Evolutionary conservation across 1,140 invertebrate genomes (phyloP), one percentile per base, ranked within the genome.

Genomic region (Eulimnadia texana): DNA sequence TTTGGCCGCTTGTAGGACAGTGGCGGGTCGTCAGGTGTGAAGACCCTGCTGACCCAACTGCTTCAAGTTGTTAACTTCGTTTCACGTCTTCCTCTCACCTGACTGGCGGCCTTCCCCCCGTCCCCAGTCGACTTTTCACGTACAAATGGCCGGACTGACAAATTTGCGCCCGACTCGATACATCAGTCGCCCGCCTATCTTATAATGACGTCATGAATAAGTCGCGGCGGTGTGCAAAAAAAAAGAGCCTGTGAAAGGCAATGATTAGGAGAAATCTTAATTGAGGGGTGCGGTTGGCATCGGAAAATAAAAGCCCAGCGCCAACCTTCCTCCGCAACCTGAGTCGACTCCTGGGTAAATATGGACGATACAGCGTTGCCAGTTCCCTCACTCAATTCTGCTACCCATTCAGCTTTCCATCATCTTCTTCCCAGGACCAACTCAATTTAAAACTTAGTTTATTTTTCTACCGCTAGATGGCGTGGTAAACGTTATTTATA

Each of bases 1-100:
- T 82, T 90, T 92, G 88, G 24, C 55, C 3, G 55, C 55, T n/a
- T n/a, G 27, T 29, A 27, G 9, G 1, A 27, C 13, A 22, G 55
- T 33, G 2, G 11, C 33, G 55, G 55, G 55, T 57, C 55, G 16
- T 28, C 25, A 57, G 33, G 33, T 42, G 16, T 42, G 33, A 42
- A 42, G 33, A 42, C 33, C 33, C 33, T n/a, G n/a, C n/a, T n/a
- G n/a, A n/a, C n/a, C n/a, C n/a, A n/a, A n/a, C n/a, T n/a, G n/a
- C n/a, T n/a, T n/a, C n/a, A n/a, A n/a, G n/a, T n/a, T n/a, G n/a
- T n/a, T n/a, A n/a, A n/a, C n/a, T n/a, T n/a, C n/a, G n/a, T n/a
- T n/a, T n/a, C n/a, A n/a, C n/a, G n/a, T n/a, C n/a, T n/a, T n/a
- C n/a, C n/a, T n/a, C 6, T 42, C 6, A 42, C 33, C 33, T 16